Base-by-base conservation (phyloP, 64 coral and sea anemone species). In the Actinia equina region DNA sequence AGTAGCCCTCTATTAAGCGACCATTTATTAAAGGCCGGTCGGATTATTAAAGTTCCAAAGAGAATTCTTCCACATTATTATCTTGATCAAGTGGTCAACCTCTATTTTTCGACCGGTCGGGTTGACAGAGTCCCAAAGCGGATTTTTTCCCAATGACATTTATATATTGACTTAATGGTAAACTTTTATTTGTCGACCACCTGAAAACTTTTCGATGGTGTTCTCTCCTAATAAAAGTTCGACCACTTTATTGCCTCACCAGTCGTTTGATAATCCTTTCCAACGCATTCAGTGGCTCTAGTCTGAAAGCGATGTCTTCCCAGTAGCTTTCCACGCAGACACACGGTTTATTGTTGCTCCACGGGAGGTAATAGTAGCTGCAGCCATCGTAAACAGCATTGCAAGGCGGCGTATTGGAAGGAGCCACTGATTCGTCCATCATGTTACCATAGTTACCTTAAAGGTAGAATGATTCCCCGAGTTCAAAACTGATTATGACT, bases 371-470 rank as follows among this genome's bases (percentile, higher is more conserved):
- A 60, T 99, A 95, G 19, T 99, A 99, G 17, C 91, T 16, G 44
- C 88, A 87, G 15, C 97, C 97, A 79, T 95, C 97, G 64, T 92
- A 99, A 43, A 99, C 93, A 44, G 97, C 90, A 83, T 99, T 99
- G 46, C 80, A 92, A 0, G 97, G 91, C 17, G 97, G 97, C 6
- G 97, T 99, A 44, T 95, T 99, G 45, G 90, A 93, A 9, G 97
- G 91, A 17, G 91, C 97, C 53, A 99, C 91, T 16, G 97, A 99
- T 85, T 92, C 93, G 57, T 99, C 97, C 77, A 99, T 79, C 60
- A 86, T 95, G 65, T 99, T 99, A 1, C 97, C 97, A 84, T 91
- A 95, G 91, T 99, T 99, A 82, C 97, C 97, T 99, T 62, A 20
- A 77, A 59, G 15, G 78, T 46, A 81, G 5, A 81, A 19, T 52